These are phyloP conservation scores for Channa argus DNA, from an alignment of 2,113 vertebrate genomes.

Conservation along the genomic window DNA sequence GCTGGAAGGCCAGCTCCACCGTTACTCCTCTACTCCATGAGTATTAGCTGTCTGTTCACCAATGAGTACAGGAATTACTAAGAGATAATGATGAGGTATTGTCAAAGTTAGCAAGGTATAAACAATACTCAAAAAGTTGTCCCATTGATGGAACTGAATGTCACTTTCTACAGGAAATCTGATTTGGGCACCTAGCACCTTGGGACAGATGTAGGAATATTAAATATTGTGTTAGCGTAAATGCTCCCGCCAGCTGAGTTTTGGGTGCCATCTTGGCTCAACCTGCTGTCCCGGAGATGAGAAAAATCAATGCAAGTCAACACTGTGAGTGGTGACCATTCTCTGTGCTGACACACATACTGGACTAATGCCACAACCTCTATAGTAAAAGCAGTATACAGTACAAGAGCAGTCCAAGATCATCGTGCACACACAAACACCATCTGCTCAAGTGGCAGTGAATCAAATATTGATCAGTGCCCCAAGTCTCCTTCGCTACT, in stretches of 20 bases:
- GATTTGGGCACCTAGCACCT: background rate
- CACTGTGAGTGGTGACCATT: background rate
- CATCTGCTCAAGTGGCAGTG: slow-evolving; percentile 48
- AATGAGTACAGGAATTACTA: too few species aligned
- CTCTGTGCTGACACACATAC: slow-evolving; percentile 50
- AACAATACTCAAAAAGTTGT: too few species aligned
- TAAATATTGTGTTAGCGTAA: slow-evolving; percentile 34
- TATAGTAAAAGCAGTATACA: slow-evolving; percentile 21
- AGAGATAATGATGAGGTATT: too few species aligned
- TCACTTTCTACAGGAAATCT: background rate
- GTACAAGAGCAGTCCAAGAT: slow-evolving; percentile 9
- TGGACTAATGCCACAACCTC: slow-evolving; percentile 45
- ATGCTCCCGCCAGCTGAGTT: background rate
- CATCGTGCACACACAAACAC: slow-evolving; percentile 11
- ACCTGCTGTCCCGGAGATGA: slow-evolving; percentile 6
- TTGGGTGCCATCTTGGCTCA: slow-evolving; percentile 28
- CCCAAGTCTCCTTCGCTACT: slow-evolving; percentile 58
- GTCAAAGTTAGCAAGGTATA: too few species aligned
- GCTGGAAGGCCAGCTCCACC: too few species aligned
- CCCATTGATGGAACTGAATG: background rate
- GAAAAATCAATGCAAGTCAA: slow-evolving; percentile 43
- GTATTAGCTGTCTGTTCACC: too few species aligned
- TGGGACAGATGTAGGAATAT: slow-evolving; percentile 5
- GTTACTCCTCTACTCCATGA: too few species aligned
- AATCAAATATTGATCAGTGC: slow-evolving; percentile 70